These are phyloP conservation scores for Megaceryle alcyon DNA, from an alignment of 2,797 vertebrate species.

Conservation along the genomic window DNA sequence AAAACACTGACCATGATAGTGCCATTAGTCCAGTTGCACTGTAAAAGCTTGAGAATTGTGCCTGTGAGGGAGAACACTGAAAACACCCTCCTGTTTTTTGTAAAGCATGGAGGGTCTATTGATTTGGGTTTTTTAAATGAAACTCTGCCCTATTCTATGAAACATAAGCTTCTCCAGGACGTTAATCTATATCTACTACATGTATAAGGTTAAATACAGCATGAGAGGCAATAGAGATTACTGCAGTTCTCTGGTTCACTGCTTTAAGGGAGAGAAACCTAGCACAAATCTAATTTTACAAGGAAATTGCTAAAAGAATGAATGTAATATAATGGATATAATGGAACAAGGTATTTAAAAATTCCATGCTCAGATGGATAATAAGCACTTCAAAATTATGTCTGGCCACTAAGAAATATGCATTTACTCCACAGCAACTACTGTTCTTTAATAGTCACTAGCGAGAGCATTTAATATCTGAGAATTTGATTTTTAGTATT, in stretches of 20 bases:
- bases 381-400: conserved; percentile 73
- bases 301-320: conserved; percentile 77
- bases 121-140: conserved; percentile 61
- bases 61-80: background rate
- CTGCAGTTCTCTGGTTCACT: conserved; percentile 67
- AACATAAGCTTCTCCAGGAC: conserved; percentile 66
- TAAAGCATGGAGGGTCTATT: conserved; percentile 53
- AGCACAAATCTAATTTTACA: conserved; percentile 81
- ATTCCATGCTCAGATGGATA: conserved; percentile 77
- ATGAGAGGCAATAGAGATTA: conserved; percentile 72
- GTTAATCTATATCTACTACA: conserved; percentile 77
- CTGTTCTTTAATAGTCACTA: conserved; percentile 69
- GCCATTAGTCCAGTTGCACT: background rate
- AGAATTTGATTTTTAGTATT: conserved; percentile 76
- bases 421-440: conserved; percentile 53
- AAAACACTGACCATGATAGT: background rate
- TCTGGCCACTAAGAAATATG: conserved; percentile 70
- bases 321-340: conserved; percentile 74
- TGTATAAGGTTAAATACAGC: conserved; percentile 75
- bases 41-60: background rate
- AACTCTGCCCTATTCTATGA: conserved; percentile 53
- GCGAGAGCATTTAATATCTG: conserved; percentile 64
- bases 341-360: conserved; percentile 80
- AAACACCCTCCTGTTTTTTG: conserved; percentile 11
- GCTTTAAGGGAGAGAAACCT: conserved; percentile 68